phyloP scores from a whole-genome alignment of 2,888 invertebrate genomes.

The Harpalus rubripes region DNA sequence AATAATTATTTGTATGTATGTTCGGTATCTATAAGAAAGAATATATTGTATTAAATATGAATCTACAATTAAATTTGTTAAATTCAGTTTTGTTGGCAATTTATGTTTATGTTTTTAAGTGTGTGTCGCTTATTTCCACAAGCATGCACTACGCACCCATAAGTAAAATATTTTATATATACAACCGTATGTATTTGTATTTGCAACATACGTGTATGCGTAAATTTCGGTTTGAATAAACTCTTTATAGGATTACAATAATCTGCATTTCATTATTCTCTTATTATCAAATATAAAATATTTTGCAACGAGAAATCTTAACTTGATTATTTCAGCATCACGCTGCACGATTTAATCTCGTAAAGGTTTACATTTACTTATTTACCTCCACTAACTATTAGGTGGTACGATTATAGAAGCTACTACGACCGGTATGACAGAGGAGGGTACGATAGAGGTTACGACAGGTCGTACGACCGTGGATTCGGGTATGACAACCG shows the following conservation, averaged over 20 bases:
- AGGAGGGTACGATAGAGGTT: constrained; percentile 67
- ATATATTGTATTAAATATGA: too few relatives aligned
- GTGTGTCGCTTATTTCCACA: neutral
- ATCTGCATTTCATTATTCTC: neutral
- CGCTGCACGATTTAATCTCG: constrained; percentile 50
- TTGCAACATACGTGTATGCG: too few relatives aligned
- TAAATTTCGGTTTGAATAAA: too few relatives aligned
- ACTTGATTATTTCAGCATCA: constrained; percentile 32
- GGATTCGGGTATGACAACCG: constrained; percentile 77
- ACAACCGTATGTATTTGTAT: neutral
- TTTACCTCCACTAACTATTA: neutral
- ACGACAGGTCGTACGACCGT: constrained; percentile 70
- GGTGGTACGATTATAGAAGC: constrained; percentile 53
- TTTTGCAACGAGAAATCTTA: neutral
- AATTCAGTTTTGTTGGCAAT: constrained; percentile 2
- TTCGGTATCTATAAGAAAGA: too few relatives aligned
- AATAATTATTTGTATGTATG: too few relatives aligned
- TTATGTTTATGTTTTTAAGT: neutral
- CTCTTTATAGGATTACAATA: neutral
- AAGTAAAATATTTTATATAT: neutral
- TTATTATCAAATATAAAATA: neutral
- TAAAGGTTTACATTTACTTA: constrained; percentile 26
- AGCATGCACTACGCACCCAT: neutral
- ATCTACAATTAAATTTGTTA: too few relatives aligned
- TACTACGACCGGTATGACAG: constrained; percentile 66